Conservation (phyloP, 2,888 invertebrate species). For the Euzophera pinguis region DNA sequence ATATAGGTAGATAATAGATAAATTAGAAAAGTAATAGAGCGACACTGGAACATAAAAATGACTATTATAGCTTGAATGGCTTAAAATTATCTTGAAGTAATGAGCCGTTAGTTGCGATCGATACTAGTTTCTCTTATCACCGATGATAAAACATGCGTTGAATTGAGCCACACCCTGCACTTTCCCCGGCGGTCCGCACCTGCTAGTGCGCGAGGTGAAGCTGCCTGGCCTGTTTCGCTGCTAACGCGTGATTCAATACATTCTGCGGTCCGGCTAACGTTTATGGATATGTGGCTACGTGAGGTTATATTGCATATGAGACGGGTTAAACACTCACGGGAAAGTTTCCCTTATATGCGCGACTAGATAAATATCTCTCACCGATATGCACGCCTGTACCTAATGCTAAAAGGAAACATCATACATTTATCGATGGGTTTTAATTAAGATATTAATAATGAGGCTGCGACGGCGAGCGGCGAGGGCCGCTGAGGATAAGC, state of each 20-base stretch:
- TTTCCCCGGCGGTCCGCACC: slow-evolving; percentile 61
- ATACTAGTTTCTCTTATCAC: slow-evolving; percentile 72
- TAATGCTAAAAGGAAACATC: slow-evolving; percentile 15
- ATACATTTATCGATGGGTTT: slow-evolving; percentile 32
- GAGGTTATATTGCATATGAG: slow-evolving; percentile 56
- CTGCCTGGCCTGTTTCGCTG: slow-evolving; percentile 47
- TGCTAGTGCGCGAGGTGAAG: slow-evolving; percentile 55
- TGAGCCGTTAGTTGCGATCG: slow-evolving; percentile 52
- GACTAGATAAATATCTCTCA: slow-evolving; percentile 24
- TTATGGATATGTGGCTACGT: slow-evolving; percentile 54
- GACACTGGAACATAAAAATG: slow-evolving; percentile 28
- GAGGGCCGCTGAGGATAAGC: slow-evolving; percentile 61
- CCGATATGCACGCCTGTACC: slow-evolving; percentile 10
- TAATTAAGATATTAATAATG: slow-evolving; percentile 67
- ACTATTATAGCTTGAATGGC: slow-evolving; percentile 23
- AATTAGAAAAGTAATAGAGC: slow-evolving; percentile 14
- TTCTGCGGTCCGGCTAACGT: slow-evolving; percentile 46
- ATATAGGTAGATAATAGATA: slow-evolving; percentile 12
- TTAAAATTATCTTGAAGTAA: slow-evolving; percentile 42
- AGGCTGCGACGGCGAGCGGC: slow-evolving; percentile 46
- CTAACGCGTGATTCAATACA: slow-evolving; percentile 56
- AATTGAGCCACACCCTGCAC: slow-evolving; percentile 67
- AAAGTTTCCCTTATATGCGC: slow-evolving; percentile 41
- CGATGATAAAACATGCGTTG: slow-evolving; percentile 72
- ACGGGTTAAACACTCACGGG: slow-evolving; percentile 45